Percentiles rank a stretch among this genome's conserved stretches.
These are phyloP conservation scores for Trematocara nigrifrons DNA, from an alignment of 2,113 vertebrate species.

Conservation along the genomic window DNA sequence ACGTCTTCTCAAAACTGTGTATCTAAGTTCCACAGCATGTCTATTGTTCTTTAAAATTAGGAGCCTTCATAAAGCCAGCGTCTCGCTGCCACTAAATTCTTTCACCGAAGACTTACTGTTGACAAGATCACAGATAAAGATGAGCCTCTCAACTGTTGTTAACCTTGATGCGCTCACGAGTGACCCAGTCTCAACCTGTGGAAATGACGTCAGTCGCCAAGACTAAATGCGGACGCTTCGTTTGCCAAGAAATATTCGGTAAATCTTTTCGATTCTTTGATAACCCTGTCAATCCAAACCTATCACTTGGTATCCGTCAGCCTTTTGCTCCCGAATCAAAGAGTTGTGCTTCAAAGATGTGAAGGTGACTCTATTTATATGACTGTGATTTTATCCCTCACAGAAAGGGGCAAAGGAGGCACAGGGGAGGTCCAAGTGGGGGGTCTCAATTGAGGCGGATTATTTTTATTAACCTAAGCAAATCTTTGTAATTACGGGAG, in stretches of 20 bases:
- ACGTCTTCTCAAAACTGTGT: constrained; percentile 5
- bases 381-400: constrained; percentile 57
- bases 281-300: neutral
- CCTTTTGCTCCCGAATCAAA: constrained; percentile 12
- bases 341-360: constrained; percentile 12
- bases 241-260: neutral
- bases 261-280: neutral
- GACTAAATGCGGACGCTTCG: neutral
- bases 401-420: constrained; percentile 60
- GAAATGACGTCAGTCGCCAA: constrained; percentile 53
- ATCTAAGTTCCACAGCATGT: constrained; percentile 26
- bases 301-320: neutral
- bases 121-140: constrained; percentile 66
- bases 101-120: constrained; percentile 30
- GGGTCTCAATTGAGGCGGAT: constrained; percentile 68
- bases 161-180: constrained; percentile 48
- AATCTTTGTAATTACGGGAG: constrained; percentile 76
- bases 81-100: neutral
- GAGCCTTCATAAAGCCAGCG: neutral
- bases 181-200: constrained; percentile 35
- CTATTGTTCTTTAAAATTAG: neutral
- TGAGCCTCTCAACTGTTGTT: constrained; percentile 67
- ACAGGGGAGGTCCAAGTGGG: constrained; percentile 63
- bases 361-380: constrained; percentile 63
- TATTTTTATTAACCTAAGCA: constrained; percentile 74